phyloP scores from a whole-genome alignment of 2,113 vertebrate genomes.

The Pagrus major region DNA sequence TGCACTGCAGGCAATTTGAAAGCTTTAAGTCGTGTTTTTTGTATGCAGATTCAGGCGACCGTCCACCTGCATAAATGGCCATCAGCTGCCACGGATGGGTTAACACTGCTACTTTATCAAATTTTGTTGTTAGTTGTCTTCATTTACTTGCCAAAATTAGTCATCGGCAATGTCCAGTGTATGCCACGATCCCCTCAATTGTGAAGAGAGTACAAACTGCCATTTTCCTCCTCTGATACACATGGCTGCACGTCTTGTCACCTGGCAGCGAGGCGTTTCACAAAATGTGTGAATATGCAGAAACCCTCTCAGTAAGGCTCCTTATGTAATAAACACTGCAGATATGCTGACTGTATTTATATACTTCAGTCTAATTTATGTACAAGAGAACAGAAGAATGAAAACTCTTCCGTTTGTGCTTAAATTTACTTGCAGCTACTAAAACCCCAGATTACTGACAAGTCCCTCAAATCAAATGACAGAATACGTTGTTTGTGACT shows the following conservation, averaged over 20 bases:
- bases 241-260: background rate
- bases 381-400: background rate
- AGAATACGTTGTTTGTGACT: background rate
- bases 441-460: background rate
- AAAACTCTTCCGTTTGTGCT: background rate
- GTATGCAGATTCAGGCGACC: no score
- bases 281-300: background rate
- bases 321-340: background rate
- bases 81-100: constrained; percentile 9
- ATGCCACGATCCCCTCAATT: no score
- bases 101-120: background rate
- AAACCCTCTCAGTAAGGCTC: background rate
- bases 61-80: background rate
- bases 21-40: no score
- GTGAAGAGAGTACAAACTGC: background rate
- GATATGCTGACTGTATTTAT: background rate
- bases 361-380: background rate
- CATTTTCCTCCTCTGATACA: background rate
- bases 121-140: background rate
- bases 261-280: background rate
- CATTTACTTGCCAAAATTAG: background rate
- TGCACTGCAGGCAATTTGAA: no score
- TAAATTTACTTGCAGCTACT: no score
- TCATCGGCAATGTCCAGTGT: background rate
- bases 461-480: background rate